Percentiles rank a stretch among this genome's conserved stretches.
phyloP scores from a whole-genome alignment of 2,888 invertebrate genomes.

The Dryobota labecula region DNA sequence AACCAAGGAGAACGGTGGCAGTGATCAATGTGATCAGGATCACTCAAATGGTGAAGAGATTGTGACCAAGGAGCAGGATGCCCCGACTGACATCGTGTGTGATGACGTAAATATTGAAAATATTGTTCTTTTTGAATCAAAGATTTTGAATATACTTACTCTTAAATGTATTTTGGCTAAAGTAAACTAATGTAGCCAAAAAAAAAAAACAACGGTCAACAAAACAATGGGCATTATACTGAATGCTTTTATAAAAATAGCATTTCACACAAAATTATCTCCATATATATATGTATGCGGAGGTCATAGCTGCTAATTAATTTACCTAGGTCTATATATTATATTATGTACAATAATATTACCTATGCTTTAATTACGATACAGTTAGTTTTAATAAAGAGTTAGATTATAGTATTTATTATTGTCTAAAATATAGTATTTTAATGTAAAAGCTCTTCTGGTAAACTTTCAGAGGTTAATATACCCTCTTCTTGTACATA shows the following conservation, averaged over 20 bases:
- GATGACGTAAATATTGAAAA: constrained; percentile 74
- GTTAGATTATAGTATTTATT: too few species aligned
- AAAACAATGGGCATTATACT: constrained; percentile 5
- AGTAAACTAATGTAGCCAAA: too few species aligned
- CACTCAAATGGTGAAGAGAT: constrained; percentile 75
- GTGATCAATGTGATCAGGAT: constrained; percentile 65
- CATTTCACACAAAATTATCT: constrained; percentile 17
- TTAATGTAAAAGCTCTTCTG: not conserved
- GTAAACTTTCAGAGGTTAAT: not conserved
- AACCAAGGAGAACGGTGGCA: constrained; percentile 66
- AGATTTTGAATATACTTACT: not conserved
- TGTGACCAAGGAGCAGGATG: constrained; percentile 73
- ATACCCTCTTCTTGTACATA: not conserved
- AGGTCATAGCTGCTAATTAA: constrained; percentile 10
- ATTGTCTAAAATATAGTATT: too few species aligned
- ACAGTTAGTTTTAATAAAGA: not conserved
- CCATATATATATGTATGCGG: too few species aligned
- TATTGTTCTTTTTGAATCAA: constrained; percentile 1
- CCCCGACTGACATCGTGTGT: constrained; percentile 76
- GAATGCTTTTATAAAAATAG: constrained; percentile 16
- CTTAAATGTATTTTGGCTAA: not conserved
- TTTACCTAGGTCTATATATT: not conserved
- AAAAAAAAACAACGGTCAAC: not conserved
- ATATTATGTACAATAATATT: too few species aligned
- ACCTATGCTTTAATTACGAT: constrained; percentile 4